phyloP scores from a whole-genome alignment of 2,888 invertebrate species.

The Cynaeus angustus region DNA sequence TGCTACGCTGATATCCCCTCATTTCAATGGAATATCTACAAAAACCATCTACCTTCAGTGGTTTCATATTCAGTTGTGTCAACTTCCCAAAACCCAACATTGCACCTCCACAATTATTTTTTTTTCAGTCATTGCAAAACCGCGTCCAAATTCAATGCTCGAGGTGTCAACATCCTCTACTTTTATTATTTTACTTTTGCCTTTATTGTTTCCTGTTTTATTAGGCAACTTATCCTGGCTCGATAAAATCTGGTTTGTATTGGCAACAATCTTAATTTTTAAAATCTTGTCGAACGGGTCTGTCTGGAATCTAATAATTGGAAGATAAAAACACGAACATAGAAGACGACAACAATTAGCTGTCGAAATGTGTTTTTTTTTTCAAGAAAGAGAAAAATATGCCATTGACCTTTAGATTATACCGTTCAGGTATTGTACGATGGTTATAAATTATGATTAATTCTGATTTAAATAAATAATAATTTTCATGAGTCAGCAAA shows the following conservation, averaged over 20 bases:
- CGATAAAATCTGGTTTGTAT: slow-evolving; percentile 3
- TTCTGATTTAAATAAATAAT: slow-evolving; percentile 12
- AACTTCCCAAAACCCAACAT: no score
- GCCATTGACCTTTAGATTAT: slow-evolving; percentile 38
- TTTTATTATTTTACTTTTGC: slow-evolving; percentile 1
- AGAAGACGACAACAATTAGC: slow-evolving; percentile 10
- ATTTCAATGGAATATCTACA: slow-evolving; percentile 3
- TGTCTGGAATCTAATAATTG: slow-evolving; percentile 30
- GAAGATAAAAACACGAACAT: slow-evolving; percentile 16
- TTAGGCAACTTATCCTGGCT: background rate
- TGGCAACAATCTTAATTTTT: background rate
- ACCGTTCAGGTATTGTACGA: no score
- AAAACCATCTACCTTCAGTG: background rate
- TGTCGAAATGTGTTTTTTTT: background rate
- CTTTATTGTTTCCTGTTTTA: background rate
- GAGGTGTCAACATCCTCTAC: background rate
- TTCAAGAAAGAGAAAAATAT: slow-evolving; percentile 17
- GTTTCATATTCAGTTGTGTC: no score
- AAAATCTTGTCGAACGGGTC: slow-evolving; percentile 15
- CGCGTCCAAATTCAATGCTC: no score
- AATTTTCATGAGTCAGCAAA: slow-evolving; percentile 28
- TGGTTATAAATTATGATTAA: no score
- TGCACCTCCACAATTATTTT: no score
- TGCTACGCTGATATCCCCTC: background rate
- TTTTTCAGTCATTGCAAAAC: no score